Conservation (phyloP, 2,113 vertebrate genomes). For the Ceuthmochares aereus region DNA sequence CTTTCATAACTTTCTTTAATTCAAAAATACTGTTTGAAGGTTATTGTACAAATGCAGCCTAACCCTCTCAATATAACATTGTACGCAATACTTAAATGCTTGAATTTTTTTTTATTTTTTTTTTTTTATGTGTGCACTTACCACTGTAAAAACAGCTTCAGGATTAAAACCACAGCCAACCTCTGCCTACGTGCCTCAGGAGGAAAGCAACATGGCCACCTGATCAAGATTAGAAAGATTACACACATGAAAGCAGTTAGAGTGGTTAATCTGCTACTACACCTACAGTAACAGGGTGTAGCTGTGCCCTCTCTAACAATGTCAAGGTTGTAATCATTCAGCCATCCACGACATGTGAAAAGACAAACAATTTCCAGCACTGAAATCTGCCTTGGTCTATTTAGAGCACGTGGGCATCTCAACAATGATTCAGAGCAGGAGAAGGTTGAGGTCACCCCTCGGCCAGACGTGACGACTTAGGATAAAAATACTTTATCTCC, state of each 20-base stretch:
- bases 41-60: not conserved
- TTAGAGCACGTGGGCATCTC: not conserved
- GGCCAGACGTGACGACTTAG: not conserved
- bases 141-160: slow-evolving; percentile 3
- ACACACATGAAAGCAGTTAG: slow-evolving; percentile 37
- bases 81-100: not conserved
- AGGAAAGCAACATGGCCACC: slow-evolving; percentile 30
- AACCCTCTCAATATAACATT: not conserved
- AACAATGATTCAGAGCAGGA: slow-evolving; percentile 38
- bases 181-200: slow-evolving; percentile 30
- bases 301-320: slow-evolving; percentile 49
- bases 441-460: slow-evolving; percentile 42
- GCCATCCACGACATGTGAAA: not conserved
- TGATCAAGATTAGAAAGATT: slow-evolving; percentile 64
- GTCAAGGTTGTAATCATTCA: slow-evolving; percentile 47
- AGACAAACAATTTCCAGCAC: slow-evolving; percentile 54
- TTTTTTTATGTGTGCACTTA: not conserved
- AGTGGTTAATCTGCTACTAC: slow-evolving; percentile 72
- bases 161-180: not conserved
- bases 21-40: not conserved
- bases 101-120: not conserved
- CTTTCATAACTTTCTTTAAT: not conserved
- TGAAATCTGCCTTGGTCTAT: not conserved
- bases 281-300: slow-evolving; percentile 25
- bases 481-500: slow-evolving; percentile 47